These are phyloP conservation scores for Cettia cetti DNA, from an alignment of 2,113 vertebrate species.

Conservation along the genomic window DNA sequence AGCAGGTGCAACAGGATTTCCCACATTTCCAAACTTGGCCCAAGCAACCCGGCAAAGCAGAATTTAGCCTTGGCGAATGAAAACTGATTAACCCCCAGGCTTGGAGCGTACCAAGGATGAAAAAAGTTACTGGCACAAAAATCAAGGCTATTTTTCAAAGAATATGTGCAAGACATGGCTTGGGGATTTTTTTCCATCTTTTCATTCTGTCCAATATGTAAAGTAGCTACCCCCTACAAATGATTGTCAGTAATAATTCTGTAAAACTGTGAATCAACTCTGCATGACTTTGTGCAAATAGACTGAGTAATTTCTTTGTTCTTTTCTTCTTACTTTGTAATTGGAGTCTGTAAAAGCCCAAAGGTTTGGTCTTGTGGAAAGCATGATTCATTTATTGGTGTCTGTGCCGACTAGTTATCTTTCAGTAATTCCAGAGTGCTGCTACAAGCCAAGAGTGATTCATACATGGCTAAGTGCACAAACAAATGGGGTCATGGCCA, in stretches of 20 bases:
- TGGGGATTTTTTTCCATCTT: not conserved
- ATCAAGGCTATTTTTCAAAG: not conserved
- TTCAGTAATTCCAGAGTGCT: conserved; percentile 70
- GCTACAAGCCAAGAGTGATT: conserved; percentile 72
- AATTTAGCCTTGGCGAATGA: not conserved
- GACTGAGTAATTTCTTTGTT: conserved; percentile 82
- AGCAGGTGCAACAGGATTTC: conserved; percentile 8
- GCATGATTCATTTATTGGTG: conserved; percentile 81
- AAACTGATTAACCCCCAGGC: not conserved
- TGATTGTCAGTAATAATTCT: conserved; percentile 72
- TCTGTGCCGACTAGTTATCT: conserved; percentile 71
- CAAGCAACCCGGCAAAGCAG: not conserved
- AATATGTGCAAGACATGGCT: not conserved
- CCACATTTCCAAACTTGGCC: not conserved
- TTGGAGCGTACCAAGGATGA: not conserved
- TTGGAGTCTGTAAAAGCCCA: conserved; percentile 78
- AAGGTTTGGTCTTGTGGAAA: conserved; percentile 79
- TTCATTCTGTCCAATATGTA: not conserved
- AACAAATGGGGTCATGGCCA: conserved; percentile 71
- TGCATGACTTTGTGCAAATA: conserved; percentile 75
- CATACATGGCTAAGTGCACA: conserved; percentile 65
- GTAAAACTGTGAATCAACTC: conserved; percentile 76
- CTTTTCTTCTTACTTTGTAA: conserved; percentile 75
- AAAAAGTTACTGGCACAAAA: not conserved
- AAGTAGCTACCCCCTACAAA: conserved; percentile 56